A percentile compares a stretch with the other conserved stretches of the same genome.
Evolutionary conservation across 2,888 invertebrate genomes (phyloP).

Genomic region (Sinelater perroti): DNA sequence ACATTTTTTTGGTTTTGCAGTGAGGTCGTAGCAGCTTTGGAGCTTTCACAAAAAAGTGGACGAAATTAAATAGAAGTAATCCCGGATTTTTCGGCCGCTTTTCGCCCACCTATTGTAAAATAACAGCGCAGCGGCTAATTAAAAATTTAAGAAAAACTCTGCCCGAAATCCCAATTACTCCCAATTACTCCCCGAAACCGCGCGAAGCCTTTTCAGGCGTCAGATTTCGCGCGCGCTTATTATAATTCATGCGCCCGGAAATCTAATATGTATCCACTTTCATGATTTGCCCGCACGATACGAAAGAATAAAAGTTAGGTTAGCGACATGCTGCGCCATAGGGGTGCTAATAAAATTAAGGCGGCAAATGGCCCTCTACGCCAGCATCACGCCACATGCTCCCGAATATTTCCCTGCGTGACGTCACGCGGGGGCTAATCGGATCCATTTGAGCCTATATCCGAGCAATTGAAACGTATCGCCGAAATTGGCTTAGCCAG

Average conservation of each 20-base stretch:
- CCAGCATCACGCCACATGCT: constrained; percentile 58
- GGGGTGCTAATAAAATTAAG: constrained; percentile 60
- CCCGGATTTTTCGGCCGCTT: no score
- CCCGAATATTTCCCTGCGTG: constrained; percentile 41
- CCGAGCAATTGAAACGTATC: constrained; percentile 30
- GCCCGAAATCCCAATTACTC: no score
- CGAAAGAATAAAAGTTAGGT: constrained; percentile 39
- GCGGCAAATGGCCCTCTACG: constrained; percentile 58
- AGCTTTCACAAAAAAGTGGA: no score
- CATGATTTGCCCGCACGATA: constrained; percentile 38
- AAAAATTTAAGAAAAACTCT: no score
- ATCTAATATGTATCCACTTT: constrained; percentile 38
- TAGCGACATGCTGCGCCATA: constrained; percentile 43
- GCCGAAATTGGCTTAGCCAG: constrained; percentile 33
- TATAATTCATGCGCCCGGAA: constrained; percentile 33
- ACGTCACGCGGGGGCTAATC: constrained; percentile 41
- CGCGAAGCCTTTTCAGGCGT: no score
- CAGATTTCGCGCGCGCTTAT: constrained; percentile 15
- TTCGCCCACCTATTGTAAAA: no score
- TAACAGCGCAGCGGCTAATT: no score
- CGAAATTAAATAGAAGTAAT: no score
- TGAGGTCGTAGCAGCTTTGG: no score
- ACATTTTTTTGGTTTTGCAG: no score
- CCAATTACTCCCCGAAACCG: no score
- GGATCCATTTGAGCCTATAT: constrained; percentile 29